Base-by-base conservation (phyloP, 2,797 vertebrate genomes). In the Gymnoscopelus microlampas region DNA sequence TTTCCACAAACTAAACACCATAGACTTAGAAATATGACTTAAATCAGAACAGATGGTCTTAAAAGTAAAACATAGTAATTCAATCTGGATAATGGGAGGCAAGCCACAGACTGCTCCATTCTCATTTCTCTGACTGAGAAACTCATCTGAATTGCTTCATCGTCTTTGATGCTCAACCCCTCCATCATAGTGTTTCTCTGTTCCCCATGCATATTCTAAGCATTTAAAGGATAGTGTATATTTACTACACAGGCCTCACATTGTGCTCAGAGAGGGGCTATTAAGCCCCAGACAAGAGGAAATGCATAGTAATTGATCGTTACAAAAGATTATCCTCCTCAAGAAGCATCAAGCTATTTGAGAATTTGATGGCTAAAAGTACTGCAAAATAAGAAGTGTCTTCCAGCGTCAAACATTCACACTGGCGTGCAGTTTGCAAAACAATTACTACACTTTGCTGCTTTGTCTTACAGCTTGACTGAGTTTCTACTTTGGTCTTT, bases 231-330 rank as follows among this genome's bases (percentile, higher is more conserved):
- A 92, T 86, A 84, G 87, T 90, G 90, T 91, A 91, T 91, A 90
- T 94, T 93, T 93, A 92, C 86, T 64, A 81, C 88, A 91, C 87
- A 80, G 88, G 87, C 80, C 79, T 89, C 80, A 69, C 82, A 66
- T 82, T 84, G 79, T 72, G 82, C 80, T 70, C 78, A 91, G 84
- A 85, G 83, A 89, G 80, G 79, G 85, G 88, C 89, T 88, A 91
- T 91, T 92, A 92, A 85, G 80, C 87, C 85, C 78, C 80, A 89
- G 86, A 91, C 85, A 90, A 88, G 77, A 79, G 87, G 78, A 88
- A 89, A 88, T 91, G 87, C 83, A 90, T 90, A 88, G 88, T 92
- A 93, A 94, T 92, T 92, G 90, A 93, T 92, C 93, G 91, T 91
- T 94, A 89, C 89, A 87, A 90, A 92, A 93, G 89, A 92, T 93